Evolutionary conservation across 2,797 vertebrate genomes (phyloP).

Genomic region (Pipistrellus nathusii): DNA sequence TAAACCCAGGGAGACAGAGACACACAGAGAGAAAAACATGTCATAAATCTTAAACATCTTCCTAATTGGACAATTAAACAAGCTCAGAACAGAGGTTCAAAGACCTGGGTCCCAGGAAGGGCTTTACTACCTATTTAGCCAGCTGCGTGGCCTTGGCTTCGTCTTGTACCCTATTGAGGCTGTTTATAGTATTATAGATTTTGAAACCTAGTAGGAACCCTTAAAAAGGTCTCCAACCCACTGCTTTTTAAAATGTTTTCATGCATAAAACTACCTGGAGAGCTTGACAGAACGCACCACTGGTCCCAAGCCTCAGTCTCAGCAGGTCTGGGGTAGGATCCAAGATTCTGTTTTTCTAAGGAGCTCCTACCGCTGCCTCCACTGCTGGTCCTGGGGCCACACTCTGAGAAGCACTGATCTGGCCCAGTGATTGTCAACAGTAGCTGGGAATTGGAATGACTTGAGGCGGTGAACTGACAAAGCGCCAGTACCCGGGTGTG

Average conservation of each 20-base stretch:
- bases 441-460: background rate
- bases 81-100: constrained; percentile 23
- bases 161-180: background rate
- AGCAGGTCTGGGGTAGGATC: background rate
- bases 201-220: background rate
- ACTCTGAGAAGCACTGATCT: background rate
- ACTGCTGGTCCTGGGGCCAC: background rate
- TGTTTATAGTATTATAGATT: constrained; percentile 23
- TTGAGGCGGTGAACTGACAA: accelerated
- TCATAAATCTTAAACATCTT: constrained; percentile 33
- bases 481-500: background rate
- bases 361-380: background rate
- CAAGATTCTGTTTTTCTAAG: background rate
- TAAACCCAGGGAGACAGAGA: background rate
- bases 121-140: background rate
- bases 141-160: constrained; percentile 29
- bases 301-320: background rate
- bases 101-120: background rate
- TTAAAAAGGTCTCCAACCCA: background rate
- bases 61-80: constrained; percentile 49
- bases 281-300: background rate
- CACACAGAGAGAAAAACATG: background rate
- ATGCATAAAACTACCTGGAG: background rate
- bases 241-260: constrained; percentile 23
- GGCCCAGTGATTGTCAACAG: background rate